Percentiles rank a stretch among this genome's conserved stretches.
These are phyloP conservation scores for Chromobotia macracanthus DNA, from an alignment of 2,797 vertebrate species.

Conservation along the genomic window DNA sequence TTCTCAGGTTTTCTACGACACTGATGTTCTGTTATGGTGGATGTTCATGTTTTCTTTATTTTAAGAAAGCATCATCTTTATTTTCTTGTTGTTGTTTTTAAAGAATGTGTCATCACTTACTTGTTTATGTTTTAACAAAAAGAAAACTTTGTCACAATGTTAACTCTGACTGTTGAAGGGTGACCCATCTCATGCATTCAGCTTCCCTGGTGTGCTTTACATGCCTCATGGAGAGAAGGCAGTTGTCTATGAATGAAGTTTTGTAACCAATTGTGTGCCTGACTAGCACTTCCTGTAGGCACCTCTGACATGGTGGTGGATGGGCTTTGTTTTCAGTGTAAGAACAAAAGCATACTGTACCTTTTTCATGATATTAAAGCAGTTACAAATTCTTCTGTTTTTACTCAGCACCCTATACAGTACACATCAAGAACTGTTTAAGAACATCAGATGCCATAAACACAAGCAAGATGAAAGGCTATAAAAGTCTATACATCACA, in stretches of 20 bases:
- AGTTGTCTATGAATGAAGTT: conserved; percentile 5
- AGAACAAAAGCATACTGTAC: too few relatives aligned
- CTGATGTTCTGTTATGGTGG: conserved; percentile 77
- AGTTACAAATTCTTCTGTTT: neutral
- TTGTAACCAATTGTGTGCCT: neutral
- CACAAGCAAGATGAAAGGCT: neutral
- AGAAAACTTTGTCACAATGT: conserved; percentile 9
- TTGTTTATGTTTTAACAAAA: conserved; percentile 72
- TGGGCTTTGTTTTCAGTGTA: too few relatives aligned
- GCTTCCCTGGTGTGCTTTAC: conserved; percentile 10
- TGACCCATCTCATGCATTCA: conserved; percentile 43
- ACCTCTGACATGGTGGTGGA: conserved; percentile 3
- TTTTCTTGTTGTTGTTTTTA: conserved; percentile 68
- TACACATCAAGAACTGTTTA: neutral
- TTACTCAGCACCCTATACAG: neutral
- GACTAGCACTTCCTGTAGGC: conserved; percentile 6
- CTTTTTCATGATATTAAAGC: conserved; percentile 14
- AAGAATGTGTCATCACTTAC: conserved; percentile 73
- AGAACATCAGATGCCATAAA: neutral
- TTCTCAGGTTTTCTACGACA: conserved; percentile 87
- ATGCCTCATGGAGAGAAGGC: neutral
- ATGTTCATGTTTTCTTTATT: conserved; percentile 69
- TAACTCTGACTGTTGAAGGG: conserved; percentile 41
- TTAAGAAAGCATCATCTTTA: conserved; percentile 67
- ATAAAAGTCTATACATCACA: neutral